Base-by-base conservation (phyloP, 2,113 vertebrate genomes). In the Rhineura floridana region DNA sequence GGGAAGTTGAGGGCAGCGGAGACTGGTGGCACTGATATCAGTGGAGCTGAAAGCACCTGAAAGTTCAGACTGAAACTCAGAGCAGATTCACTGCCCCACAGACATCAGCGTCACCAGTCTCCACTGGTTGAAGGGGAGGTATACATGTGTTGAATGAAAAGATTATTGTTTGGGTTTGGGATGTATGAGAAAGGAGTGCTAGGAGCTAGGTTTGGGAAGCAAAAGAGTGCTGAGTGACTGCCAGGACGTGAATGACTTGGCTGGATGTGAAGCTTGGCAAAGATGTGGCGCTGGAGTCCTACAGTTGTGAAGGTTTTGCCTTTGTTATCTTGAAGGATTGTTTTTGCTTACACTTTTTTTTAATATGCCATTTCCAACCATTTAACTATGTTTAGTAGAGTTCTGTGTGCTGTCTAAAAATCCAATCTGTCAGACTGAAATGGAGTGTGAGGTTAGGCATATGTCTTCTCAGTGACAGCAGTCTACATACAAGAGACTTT, bases 371-470 rank as follows among this genome's bases (percentile, higher is more conserved):
- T 80, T 79, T 69, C 65, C 42, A 6, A 70, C 36, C 67, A 80
- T 80, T 70, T 87, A 84, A 83, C 73, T 85, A 67, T 50, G 84
- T 89, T 83, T 78, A 80, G 6, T 92, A 90, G 81, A 69, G 89
- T 89, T 69, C 70, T 90, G 15, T 92, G 39, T 87, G 62, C 21
- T 90, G 84, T 75, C 77, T 88, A 59, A 79, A 73, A 67, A 79
- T 84, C 36, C 90, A 89, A 81, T 89, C 63, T 86, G 87, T 92
- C 36, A 85, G 12, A 90, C n/a, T 91, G 87, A 85, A 87, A 93
- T 70, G 72, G 78, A 89, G 88, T 73, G 17, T 83, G 93, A 90
- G 48, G 44, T 23, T 93, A 92, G 89, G 76, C 84, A 93, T 87
- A 91, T 93, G 79, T 11, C 73, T n/a, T 77, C 87, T 55, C 55